Conservation (phyloP, 2,888 invertebrate species). For the Mycalesis mineus region DNA sequence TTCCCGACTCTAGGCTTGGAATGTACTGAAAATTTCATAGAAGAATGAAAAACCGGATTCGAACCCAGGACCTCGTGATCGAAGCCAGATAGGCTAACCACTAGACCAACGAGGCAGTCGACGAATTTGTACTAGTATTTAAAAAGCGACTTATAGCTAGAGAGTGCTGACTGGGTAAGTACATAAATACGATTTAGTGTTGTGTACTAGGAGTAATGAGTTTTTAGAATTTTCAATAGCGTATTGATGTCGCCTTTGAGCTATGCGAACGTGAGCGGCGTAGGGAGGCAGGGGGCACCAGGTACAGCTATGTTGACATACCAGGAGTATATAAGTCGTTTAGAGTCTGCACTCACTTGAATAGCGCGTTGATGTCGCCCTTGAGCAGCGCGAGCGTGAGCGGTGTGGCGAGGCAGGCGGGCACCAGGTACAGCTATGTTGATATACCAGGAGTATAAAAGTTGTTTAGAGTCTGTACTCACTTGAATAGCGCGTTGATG, state of each 20-base stretch:
- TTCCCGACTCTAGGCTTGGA: too few species aligned
- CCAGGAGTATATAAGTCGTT: background rate
- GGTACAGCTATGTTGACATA: conserved; percentile 33
- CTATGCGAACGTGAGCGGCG: conserved; percentile 62
- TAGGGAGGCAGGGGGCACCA: conserved; percentile 47
- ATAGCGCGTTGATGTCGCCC: too few species aligned
- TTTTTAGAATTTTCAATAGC: conserved; percentile 83
- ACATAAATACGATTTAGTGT: too few species aligned
- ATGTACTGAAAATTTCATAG: too few species aligned
- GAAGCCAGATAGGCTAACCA: too few species aligned
- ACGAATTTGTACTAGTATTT: too few species aligned
- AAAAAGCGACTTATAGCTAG: too few species aligned
- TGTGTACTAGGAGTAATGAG: background rate
- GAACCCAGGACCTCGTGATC: too few species aligned
- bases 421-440: conserved; percentile 46
- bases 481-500: conserved; percentile 92
- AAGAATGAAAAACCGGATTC: too few species aligned
- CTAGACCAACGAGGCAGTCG: too few species aligned
- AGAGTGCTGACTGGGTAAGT: too few species aligned
- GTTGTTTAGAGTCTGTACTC: conserved; percentile 59
- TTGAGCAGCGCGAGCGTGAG: conserved; percentile 97
- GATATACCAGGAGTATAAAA: background rate
- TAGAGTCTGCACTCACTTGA: conserved; percentile 82
- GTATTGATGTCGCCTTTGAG: conserved; percentile 93
- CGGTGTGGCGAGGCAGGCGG: too few species aligned